Percentiles rank a stretch among this genome's conserved stretches.
phyloP scores from a whole-genome alignment of 2,888 invertebrate genomes.

The Subacronicta megacephala region DNA sequence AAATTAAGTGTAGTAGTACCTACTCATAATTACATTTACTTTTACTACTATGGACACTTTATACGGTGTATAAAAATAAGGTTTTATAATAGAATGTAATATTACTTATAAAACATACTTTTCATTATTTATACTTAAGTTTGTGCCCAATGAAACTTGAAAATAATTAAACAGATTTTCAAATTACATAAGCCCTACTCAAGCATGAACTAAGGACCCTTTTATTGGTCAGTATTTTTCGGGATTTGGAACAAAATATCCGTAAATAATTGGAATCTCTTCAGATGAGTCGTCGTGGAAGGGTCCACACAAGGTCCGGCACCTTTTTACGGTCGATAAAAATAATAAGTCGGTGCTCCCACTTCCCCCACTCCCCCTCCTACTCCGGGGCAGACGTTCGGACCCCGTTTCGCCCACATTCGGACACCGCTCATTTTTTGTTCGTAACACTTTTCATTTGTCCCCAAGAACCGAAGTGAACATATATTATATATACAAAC shows the following conservation, averaged over 20 bases:
- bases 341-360: constrained; percentile 82
- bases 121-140: neutral
- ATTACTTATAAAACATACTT: neutral
- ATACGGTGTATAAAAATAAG: too few species aligned
- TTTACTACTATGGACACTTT: too few species aligned
- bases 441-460: constrained; percentile 67
- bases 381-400: constrained; percentile 54
- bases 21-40: too few species aligned
- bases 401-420: constrained; percentile 69
- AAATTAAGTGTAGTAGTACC: too few species aligned
- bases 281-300: constrained; percentile 77
- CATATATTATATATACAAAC: constrained; percentile 19
- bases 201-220: constrained; percentile 73
- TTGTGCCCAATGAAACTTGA: constrained; percentile 15
- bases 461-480: constrained; percentile 52
- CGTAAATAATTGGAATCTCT: constrained; percentile 85
- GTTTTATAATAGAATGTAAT: too few species aligned
- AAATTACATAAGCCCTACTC: constrained; percentile 61
- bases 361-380: constrained; percentile 53
- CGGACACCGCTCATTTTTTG: constrained; percentile 89
- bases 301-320: constrained; percentile 80
- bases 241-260: constrained; percentile 83
- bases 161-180: constrained; percentile 48
- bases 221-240: constrained; percentile 78
- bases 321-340: constrained; percentile 88